Percentiles rank a stretch among this genome's conserved stretches.
phyloP scores from a whole-genome alignment of 2,797 vertebrate genomes.

The Siniperca obscura region DNA sequence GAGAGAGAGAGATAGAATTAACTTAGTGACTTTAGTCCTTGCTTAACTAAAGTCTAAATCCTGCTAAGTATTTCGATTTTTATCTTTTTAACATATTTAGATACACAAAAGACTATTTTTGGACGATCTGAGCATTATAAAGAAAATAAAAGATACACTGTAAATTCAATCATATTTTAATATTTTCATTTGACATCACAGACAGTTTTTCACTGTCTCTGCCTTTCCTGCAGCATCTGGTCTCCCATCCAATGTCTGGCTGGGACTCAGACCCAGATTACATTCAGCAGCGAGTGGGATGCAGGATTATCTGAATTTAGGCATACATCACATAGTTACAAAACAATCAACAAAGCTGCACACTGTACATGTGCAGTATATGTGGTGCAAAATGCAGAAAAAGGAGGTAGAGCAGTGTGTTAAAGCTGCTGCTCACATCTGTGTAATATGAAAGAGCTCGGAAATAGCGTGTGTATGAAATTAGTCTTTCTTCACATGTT shows the following conservation, averaged over 20 bases:
- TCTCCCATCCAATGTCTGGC: constrained; percentile 44
- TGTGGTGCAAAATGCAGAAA: neutral
- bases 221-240: constrained; percentile 57
- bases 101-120: neutral
- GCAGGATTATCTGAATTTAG: constrained; percentile 71
- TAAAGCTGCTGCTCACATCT: constrained; percentile 20
- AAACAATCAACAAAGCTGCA: constrained; percentile 50
- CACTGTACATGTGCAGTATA: constrained; percentile 44
- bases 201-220: constrained; percentile 6
- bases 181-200: constrained; percentile 11
- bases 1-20: constrained; percentile 6
- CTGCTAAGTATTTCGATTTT: neutral
- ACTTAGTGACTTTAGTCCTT: constrained; percentile 21
- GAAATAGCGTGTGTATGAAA: constrained; percentile 9
- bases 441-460: neutral
- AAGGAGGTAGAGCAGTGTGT: neutral
- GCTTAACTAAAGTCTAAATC: constrained; percentile 2
- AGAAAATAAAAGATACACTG: neutral
- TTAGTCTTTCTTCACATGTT: neutral
- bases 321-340: constrained; percentile 51
- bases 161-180: constrained; percentile 2
- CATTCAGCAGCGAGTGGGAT: constrained; percentile 52
- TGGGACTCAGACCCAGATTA: constrained; percentile 65
- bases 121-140: neutral
- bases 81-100: neutral